Evolutionary conservation across 2,113 vertebrate genomes (phyloP), one percentile per base, ranked within the genome.

Genomic region (Nestor notabilis): DNA sequence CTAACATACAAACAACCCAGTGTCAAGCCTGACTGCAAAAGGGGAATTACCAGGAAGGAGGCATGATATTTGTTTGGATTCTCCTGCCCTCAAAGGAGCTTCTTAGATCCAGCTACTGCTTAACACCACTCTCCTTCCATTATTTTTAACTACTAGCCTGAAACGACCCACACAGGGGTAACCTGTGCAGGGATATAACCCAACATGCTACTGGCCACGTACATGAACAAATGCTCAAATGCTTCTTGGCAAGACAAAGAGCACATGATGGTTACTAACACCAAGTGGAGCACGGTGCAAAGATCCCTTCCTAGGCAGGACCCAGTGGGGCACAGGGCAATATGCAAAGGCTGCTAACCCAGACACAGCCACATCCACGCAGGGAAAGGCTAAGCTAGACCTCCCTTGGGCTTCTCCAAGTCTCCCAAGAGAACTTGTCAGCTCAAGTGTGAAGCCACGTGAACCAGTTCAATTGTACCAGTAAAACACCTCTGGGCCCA

Each of bases 161-260:
- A 61, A 58, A 83, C 0, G 0, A 60, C 12, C 39, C 46, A 39
- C 27, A 9, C 0, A 4, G 2, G 28, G 10, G 10, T 39, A 35
- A 58, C 9, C 43, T 17, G 3, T 4, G 28, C 60, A 49, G 4
- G 0, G 21, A 10, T 4, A 28, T 4, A 79, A 9, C 14, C 53
- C 11, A 8, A 5, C 0, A 0, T 7, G 8, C 60, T 65, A 9
- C 10, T 1, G 2, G 5, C 5, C 2, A 2, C 17, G n/a, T 4
- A 61, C 37, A 7, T 20, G 7, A 43, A 17, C 9, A n/a, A 29
- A 50, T 0, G 1, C 81, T 28, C 44, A 3, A 19, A 31, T 2
- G 3, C 11, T 41, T 49, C 81, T 44, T 25, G 24, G 69, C 31
- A 47, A 7, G 39, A 41, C 3, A 21, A 12, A 18, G 35, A 15